A percentile compares a stretch with the other conserved stretches of the same genome.
These are phyloP conservation scores for Drosophila mayri DNA, from an alignment of 1,140 invertebrate species.

Conservation along the genomic window DNA sequence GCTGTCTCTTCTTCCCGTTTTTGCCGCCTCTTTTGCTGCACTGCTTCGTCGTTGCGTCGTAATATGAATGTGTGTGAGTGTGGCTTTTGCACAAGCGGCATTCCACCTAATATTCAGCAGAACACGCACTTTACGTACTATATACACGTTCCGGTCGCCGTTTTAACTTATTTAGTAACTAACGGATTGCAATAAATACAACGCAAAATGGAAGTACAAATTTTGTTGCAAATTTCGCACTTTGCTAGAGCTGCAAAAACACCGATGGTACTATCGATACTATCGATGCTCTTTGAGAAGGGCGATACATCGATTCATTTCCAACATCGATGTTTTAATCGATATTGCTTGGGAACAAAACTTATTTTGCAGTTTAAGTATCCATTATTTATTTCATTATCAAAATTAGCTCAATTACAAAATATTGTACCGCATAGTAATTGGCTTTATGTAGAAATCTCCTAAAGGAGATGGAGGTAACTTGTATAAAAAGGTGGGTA, in stretches of 20 bases:
- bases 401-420: background rate
- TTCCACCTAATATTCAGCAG: constrained; percentile 33
- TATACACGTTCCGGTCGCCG: constrained; percentile 45
- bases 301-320: background rate
- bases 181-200: constrained; percentile 68
- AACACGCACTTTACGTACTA: constrained; percentile 74
- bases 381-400: background rate
- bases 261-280: background rate
- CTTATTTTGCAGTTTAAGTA: background rate
- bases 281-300: background rate
- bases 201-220: constrained; percentile 79
- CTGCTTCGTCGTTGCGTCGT: constrained; percentile 77
- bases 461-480: background rate
- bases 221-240: constrained; percentile 79
- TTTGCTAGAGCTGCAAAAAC: background rate
- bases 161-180: constrained; percentile 57
- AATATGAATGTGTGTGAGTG: constrained; percentile 55
- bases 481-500: background rate
- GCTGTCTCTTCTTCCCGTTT: constrained; percentile 75
- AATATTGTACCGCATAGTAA: background rate
- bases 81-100: constrained; percentile 68
- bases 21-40: constrained; percentile 82
- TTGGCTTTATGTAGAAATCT: background rate
- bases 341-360: too few species aligned
- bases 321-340: background rate